Evolutionary conservation across 2,113 vertebrate genomes (phyloP).

Genomic region (Pipa parva): DNA sequence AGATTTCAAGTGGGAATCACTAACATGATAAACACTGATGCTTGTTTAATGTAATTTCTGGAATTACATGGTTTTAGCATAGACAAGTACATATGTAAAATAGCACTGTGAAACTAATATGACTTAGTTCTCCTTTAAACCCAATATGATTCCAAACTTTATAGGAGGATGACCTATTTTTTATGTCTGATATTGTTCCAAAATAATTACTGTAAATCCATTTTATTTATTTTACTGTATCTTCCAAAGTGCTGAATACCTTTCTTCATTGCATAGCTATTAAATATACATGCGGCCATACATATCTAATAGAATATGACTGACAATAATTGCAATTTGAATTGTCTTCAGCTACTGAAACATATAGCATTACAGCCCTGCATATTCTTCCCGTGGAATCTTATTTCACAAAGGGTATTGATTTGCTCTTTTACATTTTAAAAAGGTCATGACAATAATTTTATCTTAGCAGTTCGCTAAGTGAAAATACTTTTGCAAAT

Average conservation of each 20-base stretch:
- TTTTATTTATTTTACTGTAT: neutral
- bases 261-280: neutral
- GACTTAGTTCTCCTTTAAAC: too few species aligned
- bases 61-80: too few species aligned
- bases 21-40: too few species aligned
- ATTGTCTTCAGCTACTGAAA: constrained; percentile 70
- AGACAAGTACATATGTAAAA: too few species aligned
- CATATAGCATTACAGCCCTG: constrained; percentile 48
- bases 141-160: too few species aligned
- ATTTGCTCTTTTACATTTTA: constrained; percentile 62
- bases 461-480: constrained; percentile 62
- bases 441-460: constrained; percentile 75
- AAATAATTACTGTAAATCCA: neutral
- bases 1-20: too few species aligned
- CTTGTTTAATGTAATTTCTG: too few species aligned
- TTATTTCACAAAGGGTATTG: constrained; percentile 63
- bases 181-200: neutral
- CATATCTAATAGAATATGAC: constrained; percentile 48
- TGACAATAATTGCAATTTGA: constrained; percentile 71
- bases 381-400: constrained; percentile 48
- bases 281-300: neutral
- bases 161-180: too few species aligned
- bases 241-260: constrained; percentile 34
- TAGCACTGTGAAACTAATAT: too few species aligned
- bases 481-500: constrained; percentile 68